Conservation (phyloP, 2,113 vertebrate genomes). For the Epinephelus cyanopodus region DNA sequence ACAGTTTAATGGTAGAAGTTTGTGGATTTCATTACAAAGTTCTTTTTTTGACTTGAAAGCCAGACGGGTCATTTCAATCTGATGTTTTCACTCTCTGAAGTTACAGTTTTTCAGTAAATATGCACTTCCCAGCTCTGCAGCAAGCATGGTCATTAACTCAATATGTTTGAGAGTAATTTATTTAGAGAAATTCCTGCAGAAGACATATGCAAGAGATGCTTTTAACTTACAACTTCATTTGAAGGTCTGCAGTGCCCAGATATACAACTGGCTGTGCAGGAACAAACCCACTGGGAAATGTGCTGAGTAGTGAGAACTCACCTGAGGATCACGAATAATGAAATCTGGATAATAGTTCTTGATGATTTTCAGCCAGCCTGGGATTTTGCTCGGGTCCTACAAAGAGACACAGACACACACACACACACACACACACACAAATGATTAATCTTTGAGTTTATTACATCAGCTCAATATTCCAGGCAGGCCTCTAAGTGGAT, state of each 20-base stretch:
- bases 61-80: not conserved
- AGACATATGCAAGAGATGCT: not conserved
- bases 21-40: not conserved
- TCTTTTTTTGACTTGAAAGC: not conserved
- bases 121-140: not conserved
- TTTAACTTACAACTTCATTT: conserved; percentile 20
- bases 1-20: not conserved
- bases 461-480: conserved; percentile 25
- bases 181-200: not conserved
- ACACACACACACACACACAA: conserved; percentile 24
- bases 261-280: not conserved
- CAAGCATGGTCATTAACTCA: not conserved
- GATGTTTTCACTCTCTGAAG: not conserved
- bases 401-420: conserved; percentile 36
- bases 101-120: not conserved
- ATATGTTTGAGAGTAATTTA: not conserved
- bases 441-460: conserved; percentile 17
- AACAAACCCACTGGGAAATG: not conserved
- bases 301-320: conserved; percentile 69
- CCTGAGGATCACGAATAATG: conserved; percentile 95
- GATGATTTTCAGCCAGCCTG: conserved; percentile 94
- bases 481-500: conserved; percentile 4
- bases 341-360: conserved; percentile 99
- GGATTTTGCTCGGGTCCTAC: conserved; percentile 96
- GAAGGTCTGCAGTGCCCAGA: not conserved